Conservation (phyloP, 2,113 vertebrate species). For the Oncorhynchus tshawytscha region DNA sequence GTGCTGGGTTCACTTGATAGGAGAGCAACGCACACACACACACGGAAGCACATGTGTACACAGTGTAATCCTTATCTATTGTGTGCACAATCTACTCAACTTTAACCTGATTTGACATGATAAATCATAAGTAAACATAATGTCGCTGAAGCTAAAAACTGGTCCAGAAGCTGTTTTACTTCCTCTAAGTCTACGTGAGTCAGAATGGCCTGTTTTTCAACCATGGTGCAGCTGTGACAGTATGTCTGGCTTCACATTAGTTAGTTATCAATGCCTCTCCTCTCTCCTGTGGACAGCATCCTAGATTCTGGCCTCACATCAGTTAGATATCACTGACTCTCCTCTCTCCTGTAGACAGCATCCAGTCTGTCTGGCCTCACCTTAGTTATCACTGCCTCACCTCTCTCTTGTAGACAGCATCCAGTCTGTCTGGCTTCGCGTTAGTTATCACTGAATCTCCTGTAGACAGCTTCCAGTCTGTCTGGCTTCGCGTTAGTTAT, state of each 20-base stretch:
- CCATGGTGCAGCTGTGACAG: conserved; percentile 17
- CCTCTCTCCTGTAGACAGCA: no score
- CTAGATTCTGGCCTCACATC: no score
- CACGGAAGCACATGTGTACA: not conserved
- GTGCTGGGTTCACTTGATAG: not conserved
- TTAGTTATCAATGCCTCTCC: no score
- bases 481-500: no score
- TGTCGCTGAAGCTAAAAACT: not conserved
- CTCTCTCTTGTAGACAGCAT: no score
- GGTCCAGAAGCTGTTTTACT: not conserved
- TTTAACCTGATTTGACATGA: not conserved
- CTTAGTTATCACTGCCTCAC: no score
- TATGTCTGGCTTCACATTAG: not conserved
- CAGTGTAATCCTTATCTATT: not conserved
- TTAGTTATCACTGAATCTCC: no score
- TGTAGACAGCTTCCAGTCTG: not conserved
- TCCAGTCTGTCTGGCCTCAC: no score
- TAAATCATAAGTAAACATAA: not conserved
- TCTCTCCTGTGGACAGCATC: no score
- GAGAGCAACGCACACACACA: not conserved
- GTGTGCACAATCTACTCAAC: not conserved
- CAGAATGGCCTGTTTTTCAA: conserved; percentile 14
- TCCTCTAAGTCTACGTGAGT: conserved; percentile 18
- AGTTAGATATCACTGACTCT: no score
- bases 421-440: no score